Base-by-base conservation (phyloP, 2,888 invertebrate genomes). In the Amaurobius ferox region DNA sequence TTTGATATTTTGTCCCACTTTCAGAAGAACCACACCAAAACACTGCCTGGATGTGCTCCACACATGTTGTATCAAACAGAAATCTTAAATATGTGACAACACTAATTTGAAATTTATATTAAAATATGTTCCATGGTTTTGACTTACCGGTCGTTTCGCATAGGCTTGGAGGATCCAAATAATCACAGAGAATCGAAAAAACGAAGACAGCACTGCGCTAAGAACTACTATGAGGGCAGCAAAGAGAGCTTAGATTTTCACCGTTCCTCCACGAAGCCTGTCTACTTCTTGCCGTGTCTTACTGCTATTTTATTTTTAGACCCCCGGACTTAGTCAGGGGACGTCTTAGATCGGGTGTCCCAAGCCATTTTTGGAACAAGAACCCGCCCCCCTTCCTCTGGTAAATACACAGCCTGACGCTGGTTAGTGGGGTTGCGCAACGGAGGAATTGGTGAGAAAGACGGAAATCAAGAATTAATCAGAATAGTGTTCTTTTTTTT, bases 281-380 rank as follows among this genome's bases (percentile, higher is more conserved):
- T 55, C 55, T 55, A 55, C 55, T 55, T 55, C 55, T 55, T 55
- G 13, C 55, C 67, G 61, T 76, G 39, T 26, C 28, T 48, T 72
- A 13, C 66, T 19, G 77, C 83, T 85, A 61, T 55, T 77, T 70
- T 86, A 86, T 79, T 86, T 86, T 86, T 86, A 79, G 79, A 71
- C 77, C 1, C 35, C 13, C 35, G 30, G 68, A 30, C 16, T 61
- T 68, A 77, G 64, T 73, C 79, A 70, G 30, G 72, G 74, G 73
- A 74, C 30, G 83, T 64, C 81, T 70, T 88, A 87, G 88, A 89
- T 89, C 88, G 88, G 87, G 70, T 89, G 87, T 87, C 89, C 88
- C 86, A 78, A 55, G 79, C 89, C 89, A 89, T 88, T 89, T 89
- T 89, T 88, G 88, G 89, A 88, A 80, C 89, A 89, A 26, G 26